Base-by-base conservation (phyloP, 2,888 invertebrate species). In the Phaedon cochleariae region DNA sequence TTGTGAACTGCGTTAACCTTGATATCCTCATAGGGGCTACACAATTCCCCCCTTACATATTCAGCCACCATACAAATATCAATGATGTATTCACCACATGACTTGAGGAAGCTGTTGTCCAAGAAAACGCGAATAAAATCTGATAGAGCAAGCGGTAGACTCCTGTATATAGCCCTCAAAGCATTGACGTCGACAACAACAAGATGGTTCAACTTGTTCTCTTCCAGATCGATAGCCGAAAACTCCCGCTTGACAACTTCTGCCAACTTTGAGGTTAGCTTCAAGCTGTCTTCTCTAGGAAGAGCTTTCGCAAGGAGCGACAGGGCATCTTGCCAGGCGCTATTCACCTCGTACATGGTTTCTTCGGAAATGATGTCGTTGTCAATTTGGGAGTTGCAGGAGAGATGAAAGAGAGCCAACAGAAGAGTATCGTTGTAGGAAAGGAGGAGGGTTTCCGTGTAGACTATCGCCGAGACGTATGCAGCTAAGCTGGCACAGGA, bases 271-370 rank as follows among this genome's bases (percentile, higher is more conserved):
- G 65, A 63, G 0, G 68, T 59, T 12, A 78, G 49, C 1, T 41
- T 29, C 10, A 59, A 37, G 46, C 72, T 67, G 1, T 77, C 71
- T 12, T 68, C 57, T 41, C 69, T 67, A 4, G 60, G 51, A 26
- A 77, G 62, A 52, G 65, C 71, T 61, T 65, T 76, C 57, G 64
- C 68, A 64, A 73, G 72, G 41, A 68, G 65, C 1, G 83, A 82
- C 3, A 87, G 71, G 6, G 85, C 85, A 79, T 87, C 88, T 75
- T 86, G 87, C 88, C 89, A 88, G 45, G 88, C 85, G 15, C 86
- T 85, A 18, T 85, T 86, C 41, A 86, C 82, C 80, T 88, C 89
- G 84, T 85, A 84, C 72, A 88, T 80, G 10, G 88, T 87, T 68
- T 87, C 87, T 63, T 81, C 67, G 0, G 84, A 80, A 60, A 86